Conservation (phyloP, 2,888 invertebrate species). For the Nebria salina region DNA sequence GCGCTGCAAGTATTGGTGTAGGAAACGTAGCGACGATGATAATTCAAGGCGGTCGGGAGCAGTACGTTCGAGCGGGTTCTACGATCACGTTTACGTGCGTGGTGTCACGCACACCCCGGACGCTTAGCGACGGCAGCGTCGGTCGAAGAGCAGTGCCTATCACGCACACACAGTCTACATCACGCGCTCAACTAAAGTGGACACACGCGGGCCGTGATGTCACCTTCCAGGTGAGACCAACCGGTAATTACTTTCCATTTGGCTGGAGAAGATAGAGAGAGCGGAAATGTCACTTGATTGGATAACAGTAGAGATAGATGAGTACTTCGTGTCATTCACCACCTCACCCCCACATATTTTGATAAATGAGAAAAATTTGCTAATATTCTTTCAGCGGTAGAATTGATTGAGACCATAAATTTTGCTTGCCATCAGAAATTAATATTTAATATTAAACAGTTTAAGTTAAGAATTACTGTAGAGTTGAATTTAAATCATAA, state of each 20-base stretch:
- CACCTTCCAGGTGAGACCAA: conserved; percentile 64
- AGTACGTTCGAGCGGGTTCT: conserved; percentile 66
- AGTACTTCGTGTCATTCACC: conserved; percentile 11
- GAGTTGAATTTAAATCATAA: background rate
- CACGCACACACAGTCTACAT: conserved; percentile 1
- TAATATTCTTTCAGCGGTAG: conserved; percentile 10
- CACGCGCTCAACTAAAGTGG: conserved; percentile 58
- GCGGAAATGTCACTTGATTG: conserved; percentile 29
- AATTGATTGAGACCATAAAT: background rate
- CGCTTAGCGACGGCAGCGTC: background rate
- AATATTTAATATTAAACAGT: background rate
- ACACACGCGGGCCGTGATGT: conserved; percentile 67
- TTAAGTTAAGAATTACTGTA: background rate
- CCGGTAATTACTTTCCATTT: conserved; percentile 37
- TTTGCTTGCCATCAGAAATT: background rate
- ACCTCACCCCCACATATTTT: background rate
- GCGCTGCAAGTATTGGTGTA: background rate
- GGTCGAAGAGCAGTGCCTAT: conserved; percentile 40
- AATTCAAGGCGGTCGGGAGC: conserved; percentile 68
- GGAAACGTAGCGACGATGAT: conserved; percentile 55
- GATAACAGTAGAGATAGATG: conserved; percentile 30
- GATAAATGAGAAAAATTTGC: conserved; percentile 22
- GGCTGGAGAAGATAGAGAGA: conserved; percentile 16
- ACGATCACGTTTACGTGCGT: conserved; percentile 68
- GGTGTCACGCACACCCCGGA: conserved; percentile 59